Conservation (phyloP, 2,797 vertebrate species). For the Anisognathus igniventris region DNA sequence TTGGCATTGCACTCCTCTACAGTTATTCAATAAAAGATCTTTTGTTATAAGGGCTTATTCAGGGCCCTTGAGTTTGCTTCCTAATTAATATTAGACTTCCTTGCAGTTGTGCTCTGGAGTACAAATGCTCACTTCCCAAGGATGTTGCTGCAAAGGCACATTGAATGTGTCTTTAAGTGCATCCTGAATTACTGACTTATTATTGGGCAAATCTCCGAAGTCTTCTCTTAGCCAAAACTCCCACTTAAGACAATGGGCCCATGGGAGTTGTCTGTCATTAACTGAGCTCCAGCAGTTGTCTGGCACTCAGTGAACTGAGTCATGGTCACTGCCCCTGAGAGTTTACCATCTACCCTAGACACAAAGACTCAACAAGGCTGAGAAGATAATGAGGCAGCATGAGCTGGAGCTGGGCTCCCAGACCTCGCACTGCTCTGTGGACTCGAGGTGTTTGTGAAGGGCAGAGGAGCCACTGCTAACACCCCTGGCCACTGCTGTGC, state of each 20-base stretch:
- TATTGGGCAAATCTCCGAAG: conserved; percentile 43
- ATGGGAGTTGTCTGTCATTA: conserved; percentile 48
- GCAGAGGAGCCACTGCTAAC: neutral
- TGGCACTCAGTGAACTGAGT: conserved; percentile 46
- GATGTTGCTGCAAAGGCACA: conserved; percentile 29
- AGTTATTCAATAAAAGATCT: conserved; percentile 44
- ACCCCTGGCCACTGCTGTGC: neutral
- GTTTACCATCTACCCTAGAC: neutral
- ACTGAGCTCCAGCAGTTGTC: conserved; percentile 48
- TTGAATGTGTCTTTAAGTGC: conserved; percentile 51
- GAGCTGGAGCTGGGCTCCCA: conserved; percentile 1
- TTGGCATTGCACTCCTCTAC: conserved; percentile 5
- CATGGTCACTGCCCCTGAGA: conserved; percentile 33
- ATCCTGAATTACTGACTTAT: conserved; percentile 57
- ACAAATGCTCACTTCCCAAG: conserved; percentile 52
- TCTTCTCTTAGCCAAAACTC: conserved; percentile 42
- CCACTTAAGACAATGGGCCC: conserved; percentile 37
- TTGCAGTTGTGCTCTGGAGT: neutral
- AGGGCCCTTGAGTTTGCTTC: conserved; percentile 46
- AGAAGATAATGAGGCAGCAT: conserved; percentile 24
- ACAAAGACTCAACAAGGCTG: conserved; percentile 25
- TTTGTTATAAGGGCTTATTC: conserved; percentile 42
- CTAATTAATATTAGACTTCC: conserved; percentile 59
- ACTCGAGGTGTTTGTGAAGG: neutral
- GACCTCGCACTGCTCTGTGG: neutral